phyloP scores from a whole-genome alignment of 1,140 invertebrate species.

The Panagrolaimus sp. region DNA sequence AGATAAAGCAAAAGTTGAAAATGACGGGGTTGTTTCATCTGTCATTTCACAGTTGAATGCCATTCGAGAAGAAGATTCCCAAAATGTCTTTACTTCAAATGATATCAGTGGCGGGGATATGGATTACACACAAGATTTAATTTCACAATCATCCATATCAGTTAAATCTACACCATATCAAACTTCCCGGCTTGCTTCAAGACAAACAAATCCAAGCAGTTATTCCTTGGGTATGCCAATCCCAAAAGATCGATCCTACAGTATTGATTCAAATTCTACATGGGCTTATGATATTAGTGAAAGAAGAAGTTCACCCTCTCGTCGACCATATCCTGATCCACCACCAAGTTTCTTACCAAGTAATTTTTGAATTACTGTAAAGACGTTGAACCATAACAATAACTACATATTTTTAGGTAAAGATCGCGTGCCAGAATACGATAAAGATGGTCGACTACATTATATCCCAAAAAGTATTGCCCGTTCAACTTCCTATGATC shows the following conservation, averaged over 20 bases:
- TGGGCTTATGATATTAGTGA: constrained; percentile 9
- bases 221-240: not conserved
- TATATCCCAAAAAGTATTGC: constrained; percentile 40
- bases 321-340: not conserved
- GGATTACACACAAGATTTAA: constrained; percentile 33
- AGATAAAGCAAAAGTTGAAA: constrained; percentile 25
- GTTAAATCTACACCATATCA: constrained; percentile 31
- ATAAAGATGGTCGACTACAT: constrained; percentile 43
- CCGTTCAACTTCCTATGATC: constrained; percentile 33
- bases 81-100: constrained; percentile 35
- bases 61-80: constrained; percentile 49
- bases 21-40: constrained; percentile 25
- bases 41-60: constrained; percentile 42
- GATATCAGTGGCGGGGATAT: constrained; percentile 7
- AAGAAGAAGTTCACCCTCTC: no score
- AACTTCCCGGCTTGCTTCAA: not conserved
- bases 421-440: constrained; percentile 40
- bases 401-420: constrained; percentile 23
- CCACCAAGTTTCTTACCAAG: not conserved
- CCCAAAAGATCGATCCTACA: constrained; percentile 9
- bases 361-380: not conserved
- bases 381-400: not conserved
- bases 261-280: constrained; percentile 4
- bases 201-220: not conserved
- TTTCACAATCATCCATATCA: constrained; percentile 46